Base-by-base conservation (phyloP, 1,140 invertebrate genomes). In the Leptopilina boulardi region DNA sequence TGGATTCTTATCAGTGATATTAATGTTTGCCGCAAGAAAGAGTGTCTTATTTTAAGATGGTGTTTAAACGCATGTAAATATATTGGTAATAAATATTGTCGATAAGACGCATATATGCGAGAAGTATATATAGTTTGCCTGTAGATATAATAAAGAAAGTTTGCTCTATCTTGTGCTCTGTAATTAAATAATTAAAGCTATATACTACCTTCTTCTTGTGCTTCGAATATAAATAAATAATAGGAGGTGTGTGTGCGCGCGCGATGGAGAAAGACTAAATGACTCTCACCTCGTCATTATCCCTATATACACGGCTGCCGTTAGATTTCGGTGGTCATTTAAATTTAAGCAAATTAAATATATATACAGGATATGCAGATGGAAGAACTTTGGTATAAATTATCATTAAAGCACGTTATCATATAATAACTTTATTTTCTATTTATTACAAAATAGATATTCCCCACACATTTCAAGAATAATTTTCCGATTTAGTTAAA, bases 141-240 rank as follows among this genome's bases (percentile, higher is more conserved):
- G 51, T 23, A 56, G 51, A 56, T 56, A 56, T 56, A 23, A 56
- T 56, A 56, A 56, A 56, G 47, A 56, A 56, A 56, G 51, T 21
- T 56, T 56, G 3, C 51, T 56, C 51, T 56, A 56, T 21, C 51
- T 21, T 1, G 19, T 42, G 41, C 41, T 21, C 51, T 56, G 21
- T 56, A 56, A 56, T 56, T 56, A 56, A 56, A 56, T 56, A 56
- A 56, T 56, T 56, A 56, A 56, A 56, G 21, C 51, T 18, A 56
- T 19, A 18, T 56, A n/a, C 21, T 56, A 56, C 18, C 54, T 56
- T 56, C 23, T 56, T 56, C 51, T 42, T 18, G 10, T 19, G 51
- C 18, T 11, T 19, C 2, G 51, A 54, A 54, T 54, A 54, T 54
- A 56, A 23, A 23, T 23, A 56, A 23, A 42, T 11, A 23, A 56